Evolutionary conservation across 2,888 invertebrate species (phyloP), one percentile per base, ranked within the genome.

Genomic region (Eilema sororculum): DNA sequence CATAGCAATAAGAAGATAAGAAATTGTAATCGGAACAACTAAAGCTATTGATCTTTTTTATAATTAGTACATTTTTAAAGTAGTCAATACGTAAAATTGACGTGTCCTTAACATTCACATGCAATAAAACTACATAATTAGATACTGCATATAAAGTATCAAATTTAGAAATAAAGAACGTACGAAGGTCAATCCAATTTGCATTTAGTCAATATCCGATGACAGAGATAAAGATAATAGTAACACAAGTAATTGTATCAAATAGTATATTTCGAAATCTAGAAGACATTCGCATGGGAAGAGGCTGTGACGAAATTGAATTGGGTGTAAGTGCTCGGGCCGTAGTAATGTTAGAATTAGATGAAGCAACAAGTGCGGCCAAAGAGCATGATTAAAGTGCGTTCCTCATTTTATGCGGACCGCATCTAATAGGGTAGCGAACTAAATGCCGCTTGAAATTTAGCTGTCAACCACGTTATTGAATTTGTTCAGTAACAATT

Each of bases 281-380:
- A 73, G 84, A 77, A 87, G 83, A 87, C 84, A 87, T 85, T 84
- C 78, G 85, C 86, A 87, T 86, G 87, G 89, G 90, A 90, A 86
- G 88, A 86, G 81, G 66, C 77, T 72, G 74, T 90, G 86, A 77
- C 79, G 90, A 88, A 90, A 91, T 81, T 61, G 77, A 86, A 86
- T 86, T 85, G 81, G 86, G 85, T 84, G 81, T 84, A 84, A 82
- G 83, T 85, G 83, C 81, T 78, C 69, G 75, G 73, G 69, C 78
- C 78, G 80, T 77, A 70, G 72, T 78, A 76, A 75, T 71, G 81
- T 85, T 86, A 83, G 81, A 87, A 88, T 88, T 83, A 87, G 86
- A 89, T 91, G 89, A 85, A 80, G 89, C 87, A 91, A 91, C 81
- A 72, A 71, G 70, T 78, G 78, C 67, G 74, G 78, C 77, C 69